A percentile compares a stretch with the other conserved stretches of the same genome.
phyloP scores from a whole-genome alignment of 1,140 invertebrate species.

The Adoxophyes honmai region DNA sequence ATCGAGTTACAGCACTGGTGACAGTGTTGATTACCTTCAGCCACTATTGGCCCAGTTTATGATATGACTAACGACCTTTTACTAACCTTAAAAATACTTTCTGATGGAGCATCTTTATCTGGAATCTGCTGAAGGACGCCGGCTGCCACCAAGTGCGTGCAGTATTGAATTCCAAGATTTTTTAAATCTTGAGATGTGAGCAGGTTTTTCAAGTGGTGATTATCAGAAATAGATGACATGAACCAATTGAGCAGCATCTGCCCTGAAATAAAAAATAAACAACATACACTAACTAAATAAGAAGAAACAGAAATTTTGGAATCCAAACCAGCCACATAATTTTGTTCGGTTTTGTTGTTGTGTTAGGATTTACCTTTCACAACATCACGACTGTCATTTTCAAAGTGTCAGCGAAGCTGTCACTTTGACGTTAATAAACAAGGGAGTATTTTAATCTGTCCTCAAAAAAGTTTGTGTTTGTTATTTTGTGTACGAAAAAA shows the following conservation, averaged over 20 bases:
- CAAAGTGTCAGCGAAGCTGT: too few relatives aligned
- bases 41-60: too few relatives aligned
- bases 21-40: too few relatives aligned
- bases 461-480: too few relatives aligned
- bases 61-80: too few relatives aligned
- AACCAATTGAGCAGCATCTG: constrained; percentile 95
- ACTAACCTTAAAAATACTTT: constrained; percentile 86
- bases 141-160: constrained; percentile 91
- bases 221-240: constrained; percentile 86
- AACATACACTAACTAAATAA: background rate
- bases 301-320: background rate
- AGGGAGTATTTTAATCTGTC: too few relatives aligned
- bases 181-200: constrained; percentile 85
- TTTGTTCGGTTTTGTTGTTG: background rate
- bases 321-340: background rate
- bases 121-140: constrained; percentile 89
- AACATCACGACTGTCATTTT: too few relatives aligned
- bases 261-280: constrained; percentile 77
- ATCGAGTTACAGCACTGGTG: background rate
- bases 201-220: constrained; percentile 80
- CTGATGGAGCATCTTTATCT: constrained; percentile 81
- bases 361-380: too few relatives aligned
- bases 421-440: too few relatives aligned
- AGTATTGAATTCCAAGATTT: constrained; percentile 87
- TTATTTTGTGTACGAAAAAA: too few relatives aligned